phyloP scores from a whole-genome alignment of 2,113 vertebrate species.

The Melanotaenia duboulayi region DNA sequence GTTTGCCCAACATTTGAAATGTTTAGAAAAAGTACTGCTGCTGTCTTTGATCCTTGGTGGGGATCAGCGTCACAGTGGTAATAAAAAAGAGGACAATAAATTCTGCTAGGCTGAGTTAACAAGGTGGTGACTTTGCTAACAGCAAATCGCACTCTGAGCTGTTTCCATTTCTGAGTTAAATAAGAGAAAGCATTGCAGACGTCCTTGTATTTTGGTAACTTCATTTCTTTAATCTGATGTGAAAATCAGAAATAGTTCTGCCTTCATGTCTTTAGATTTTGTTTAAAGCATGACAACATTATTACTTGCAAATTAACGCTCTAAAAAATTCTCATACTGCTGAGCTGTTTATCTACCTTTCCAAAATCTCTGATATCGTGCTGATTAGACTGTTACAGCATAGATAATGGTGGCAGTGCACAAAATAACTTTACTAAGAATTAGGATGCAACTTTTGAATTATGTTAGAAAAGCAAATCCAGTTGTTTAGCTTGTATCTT shows the following conservation, averaged over 20 bases:
- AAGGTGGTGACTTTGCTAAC: not conserved
- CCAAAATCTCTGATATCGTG: not conserved
- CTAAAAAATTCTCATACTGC: not conserved
- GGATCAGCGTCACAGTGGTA: not conserved
- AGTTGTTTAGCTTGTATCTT: not conserved
- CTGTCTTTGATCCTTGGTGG: too few species aligned
- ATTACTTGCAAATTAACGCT: too few species aligned
- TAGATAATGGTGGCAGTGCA: not conserved
- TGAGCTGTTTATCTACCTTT: not conserved
- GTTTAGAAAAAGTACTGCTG: not conserved
- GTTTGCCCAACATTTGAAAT: not conserved
- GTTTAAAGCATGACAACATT: too few species aligned
- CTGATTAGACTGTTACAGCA: not conserved
- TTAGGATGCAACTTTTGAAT: not conserved
- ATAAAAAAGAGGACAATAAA: not conserved
- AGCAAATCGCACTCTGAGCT: not conserved
- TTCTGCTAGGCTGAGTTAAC: not conserved
- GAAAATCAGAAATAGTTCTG: not conserved
- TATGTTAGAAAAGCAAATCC: not conserved
- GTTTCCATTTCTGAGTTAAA: not conserved
- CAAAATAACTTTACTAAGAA: not conserved
- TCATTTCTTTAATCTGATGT: not conserved
- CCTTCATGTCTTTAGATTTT: not conserved
- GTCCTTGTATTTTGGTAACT: not conserved
- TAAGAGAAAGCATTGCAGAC: slow-evolving; percentile 5